phyloP scores from a whole-genome alignment of 2,888 invertebrate species.

The Acleris holmiana region DNA sequence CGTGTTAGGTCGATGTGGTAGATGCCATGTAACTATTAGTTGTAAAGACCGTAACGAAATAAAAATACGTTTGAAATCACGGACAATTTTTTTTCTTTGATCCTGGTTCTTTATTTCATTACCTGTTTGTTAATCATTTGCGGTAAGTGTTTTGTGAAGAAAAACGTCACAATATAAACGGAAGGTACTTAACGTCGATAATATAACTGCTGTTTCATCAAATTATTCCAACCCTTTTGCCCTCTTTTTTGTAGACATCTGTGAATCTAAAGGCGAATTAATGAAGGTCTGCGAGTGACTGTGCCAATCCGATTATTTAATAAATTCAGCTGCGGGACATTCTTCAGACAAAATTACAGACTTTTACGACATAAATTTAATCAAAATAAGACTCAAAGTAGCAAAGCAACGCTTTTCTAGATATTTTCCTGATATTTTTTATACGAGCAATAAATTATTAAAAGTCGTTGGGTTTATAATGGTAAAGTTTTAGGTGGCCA shows the following conservation, averaged over 20 bases:
- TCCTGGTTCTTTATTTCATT: no score
- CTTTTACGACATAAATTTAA: conserved; percentile 31
- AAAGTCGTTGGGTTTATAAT: neutral
- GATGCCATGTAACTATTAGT: no score
- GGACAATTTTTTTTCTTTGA: no score
- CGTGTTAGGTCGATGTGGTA: no score
- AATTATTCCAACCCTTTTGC: neutral
- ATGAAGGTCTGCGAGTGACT: conserved; percentile 10
- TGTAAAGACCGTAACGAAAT: no score
- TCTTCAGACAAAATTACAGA: conserved; percentile 14
- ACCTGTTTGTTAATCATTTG: no score
- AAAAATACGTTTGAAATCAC: neutral
- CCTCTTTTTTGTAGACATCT: conserved; percentile 6
- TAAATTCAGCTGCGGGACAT: conserved; percentile 22
- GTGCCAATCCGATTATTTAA: conserved; percentile 23
- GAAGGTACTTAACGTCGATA: neutral
- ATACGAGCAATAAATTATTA: neutral
- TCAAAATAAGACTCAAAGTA: conserved; percentile 9
- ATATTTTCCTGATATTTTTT: conserved; percentile 4
- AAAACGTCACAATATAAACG: no score
- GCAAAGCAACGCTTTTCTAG: neutral
- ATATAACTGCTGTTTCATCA: neutral
- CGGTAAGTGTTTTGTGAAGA: no score
- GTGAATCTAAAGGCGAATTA: conserved; percentile 24
- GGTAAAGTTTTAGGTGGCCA: neutral